These are phyloP conservation scores for Alviniconcha strummeri DNA, from an alignment of 2,888 invertebrate species.

Conservation along the genomic window DNA sequence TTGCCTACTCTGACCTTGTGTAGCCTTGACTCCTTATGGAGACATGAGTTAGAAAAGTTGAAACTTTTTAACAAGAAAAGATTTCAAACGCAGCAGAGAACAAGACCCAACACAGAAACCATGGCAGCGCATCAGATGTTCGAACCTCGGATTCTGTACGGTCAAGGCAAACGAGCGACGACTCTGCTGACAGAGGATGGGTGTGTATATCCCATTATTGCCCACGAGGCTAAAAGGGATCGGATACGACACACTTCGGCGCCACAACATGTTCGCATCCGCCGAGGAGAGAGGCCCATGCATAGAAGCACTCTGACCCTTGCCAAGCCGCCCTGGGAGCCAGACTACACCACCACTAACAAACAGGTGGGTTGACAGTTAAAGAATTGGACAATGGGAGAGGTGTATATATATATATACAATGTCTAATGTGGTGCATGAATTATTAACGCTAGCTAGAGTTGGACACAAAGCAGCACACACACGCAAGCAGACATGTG, in stretches of 20 bases:
- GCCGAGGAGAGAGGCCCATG: conserved; percentile 62
- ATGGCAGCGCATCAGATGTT: conserved; percentile 37
- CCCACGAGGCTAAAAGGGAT: conserved; percentile 53
- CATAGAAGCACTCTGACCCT: conserved; percentile 61
- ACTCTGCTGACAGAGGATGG: conserved; percentile 62
- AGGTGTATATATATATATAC: neutral
- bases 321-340: conserved; percentile 58
- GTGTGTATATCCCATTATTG: conserved; percentile 59
- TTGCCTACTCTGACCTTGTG: too few relatives aligned
- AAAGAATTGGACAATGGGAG: neutral
- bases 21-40: too few relatives aligned
- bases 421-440: neutral
- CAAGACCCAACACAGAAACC: neutral
- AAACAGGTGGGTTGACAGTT: conserved; percentile 54
- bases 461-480: neutral
- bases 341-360: conserved; percentile 57
- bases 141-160: conserved; percentile 40
- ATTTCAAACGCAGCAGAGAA: neutral
- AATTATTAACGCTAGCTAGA: too few relatives aligned
- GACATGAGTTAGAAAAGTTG: too few relatives aligned
- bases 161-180: conserved; percentile 59
- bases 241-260: conserved; percentile 49
- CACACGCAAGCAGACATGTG: neutral
- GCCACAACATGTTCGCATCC: conserved; percentile 43
- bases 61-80: neutral